phyloP scores from a whole-genome alignment of 2,113 vertebrate genomes.

The Isichthys henryi region DNA sequence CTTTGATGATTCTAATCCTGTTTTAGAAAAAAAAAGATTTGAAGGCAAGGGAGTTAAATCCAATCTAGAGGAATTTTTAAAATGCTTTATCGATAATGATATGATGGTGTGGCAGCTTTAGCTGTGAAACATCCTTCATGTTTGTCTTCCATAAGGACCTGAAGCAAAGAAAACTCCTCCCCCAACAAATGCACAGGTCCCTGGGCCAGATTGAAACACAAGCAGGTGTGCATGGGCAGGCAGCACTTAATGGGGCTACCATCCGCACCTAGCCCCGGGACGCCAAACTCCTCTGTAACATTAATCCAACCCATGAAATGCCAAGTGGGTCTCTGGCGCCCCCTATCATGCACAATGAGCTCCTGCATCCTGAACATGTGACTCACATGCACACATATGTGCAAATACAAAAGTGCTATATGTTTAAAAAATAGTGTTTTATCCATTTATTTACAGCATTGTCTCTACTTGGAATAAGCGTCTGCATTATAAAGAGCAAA shows the following conservation, averaged over 20 bases:
- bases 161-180: neutral
- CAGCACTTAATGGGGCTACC: neutral
- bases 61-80: conserved; percentile 29
- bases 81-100: neutral
- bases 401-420: neutral
- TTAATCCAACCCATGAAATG: neutral
- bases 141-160: neutral
- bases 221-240: neutral
- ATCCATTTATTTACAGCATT: neutral
- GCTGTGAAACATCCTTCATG: neutral
- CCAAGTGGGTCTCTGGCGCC: neutral
- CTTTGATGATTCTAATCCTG: neutral
- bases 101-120: neutral
- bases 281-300: neutral
- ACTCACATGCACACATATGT: neutral
- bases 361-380: neutral
- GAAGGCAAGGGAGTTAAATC: neutral
- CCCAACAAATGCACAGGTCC: neutral
- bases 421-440: neutral
- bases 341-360: neutral
- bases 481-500: neutral
- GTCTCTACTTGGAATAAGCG: neutral
- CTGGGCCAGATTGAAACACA: neutral
- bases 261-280: neutral
- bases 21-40: neutral